Conservation (phyloP, 2,888 invertebrate species). For the Chrysodeixis includens region DNA sequence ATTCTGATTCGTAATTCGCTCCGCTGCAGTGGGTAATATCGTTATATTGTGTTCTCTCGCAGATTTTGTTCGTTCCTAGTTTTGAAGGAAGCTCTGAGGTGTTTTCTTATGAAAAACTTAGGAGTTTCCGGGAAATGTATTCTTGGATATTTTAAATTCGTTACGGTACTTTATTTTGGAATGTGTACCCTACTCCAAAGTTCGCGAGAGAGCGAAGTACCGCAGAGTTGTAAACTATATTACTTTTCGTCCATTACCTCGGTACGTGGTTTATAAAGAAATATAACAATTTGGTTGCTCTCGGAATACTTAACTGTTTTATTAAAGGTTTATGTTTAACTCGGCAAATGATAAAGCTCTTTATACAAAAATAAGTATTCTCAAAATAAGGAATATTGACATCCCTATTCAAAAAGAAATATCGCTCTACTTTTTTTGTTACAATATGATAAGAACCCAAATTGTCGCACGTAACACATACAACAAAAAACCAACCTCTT, state of each 20-base stretch:
- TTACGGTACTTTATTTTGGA: background rate
- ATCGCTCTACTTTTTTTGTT: too few relatives aligned
- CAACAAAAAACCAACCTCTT: too few relatives aligned
- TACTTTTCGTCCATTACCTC: background rate
- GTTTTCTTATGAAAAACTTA: constrained; percentile 39
- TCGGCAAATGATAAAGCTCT: too few relatives aligned
- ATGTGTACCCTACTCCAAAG: background rate
- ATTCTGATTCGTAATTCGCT: constrained; percentile 57
- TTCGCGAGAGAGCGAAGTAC: background rate
- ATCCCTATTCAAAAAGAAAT: too few relatives aligned
- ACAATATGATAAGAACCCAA: too few relatives aligned
- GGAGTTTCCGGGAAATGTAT: constrained; percentile 23
- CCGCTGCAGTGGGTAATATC: constrained; percentile 69
- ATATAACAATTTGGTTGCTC: background rate
- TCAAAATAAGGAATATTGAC: too few relatives aligned
- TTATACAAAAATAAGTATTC: background rate
- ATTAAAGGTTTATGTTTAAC: too few relatives aligned
- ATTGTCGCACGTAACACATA: too few relatives aligned
- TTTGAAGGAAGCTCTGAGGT: constrained; percentile 48
- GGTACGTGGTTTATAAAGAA: background rate
- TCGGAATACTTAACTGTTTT: background rate
- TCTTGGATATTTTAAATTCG: constrained; percentile 20
- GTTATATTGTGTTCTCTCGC: constrained; percentile 71
- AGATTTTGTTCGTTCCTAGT: constrained; percentile 64
- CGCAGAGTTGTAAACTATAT: background rate